Conservation (phyloP, 2,113 vertebrate genomes). For the Grantiella picta region DNA sequence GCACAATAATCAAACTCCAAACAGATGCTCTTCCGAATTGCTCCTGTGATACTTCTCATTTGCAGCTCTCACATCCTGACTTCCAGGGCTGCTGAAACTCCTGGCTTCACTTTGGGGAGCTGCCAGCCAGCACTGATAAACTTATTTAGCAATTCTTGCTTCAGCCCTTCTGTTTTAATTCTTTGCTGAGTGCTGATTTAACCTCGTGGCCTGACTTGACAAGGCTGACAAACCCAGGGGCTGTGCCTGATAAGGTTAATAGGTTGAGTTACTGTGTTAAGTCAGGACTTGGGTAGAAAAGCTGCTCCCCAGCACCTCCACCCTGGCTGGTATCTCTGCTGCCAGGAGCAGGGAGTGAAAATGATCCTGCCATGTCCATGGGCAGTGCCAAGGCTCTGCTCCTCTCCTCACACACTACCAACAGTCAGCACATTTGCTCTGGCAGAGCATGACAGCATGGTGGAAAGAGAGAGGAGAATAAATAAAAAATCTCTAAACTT, state of each 20-base stretch:
- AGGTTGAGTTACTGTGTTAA: neutral
- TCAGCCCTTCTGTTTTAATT: constrained; percentile 20
- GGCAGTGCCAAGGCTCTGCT: neutral
- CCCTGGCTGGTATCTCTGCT: neutral
- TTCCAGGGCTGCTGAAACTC: neutral
- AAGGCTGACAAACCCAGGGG: neutral
- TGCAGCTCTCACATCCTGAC: constrained; percentile 21
- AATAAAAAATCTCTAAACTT: neutral
- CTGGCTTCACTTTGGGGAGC: neutral
- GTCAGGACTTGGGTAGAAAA: neutral
- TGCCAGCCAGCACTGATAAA: constrained; percentile 37
- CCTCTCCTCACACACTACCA: neutral
- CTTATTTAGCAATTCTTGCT: neutral
- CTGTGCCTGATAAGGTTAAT: neutral
- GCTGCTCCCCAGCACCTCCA: neutral
- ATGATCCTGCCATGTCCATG: accelerated
- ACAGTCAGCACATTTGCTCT: neutral
- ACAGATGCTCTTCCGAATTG: constrained; percentile 6
- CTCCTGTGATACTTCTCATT: constrained; percentile 26
- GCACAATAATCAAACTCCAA: constrained; percentile 23
- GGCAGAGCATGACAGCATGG: accelerated
- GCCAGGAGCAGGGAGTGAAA: neutral
- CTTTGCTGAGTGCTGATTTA: neutral
- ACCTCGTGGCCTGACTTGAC: neutral
- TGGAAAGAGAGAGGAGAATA: neutral